These are phyloP conservation scores for Dendrophyllia cribrosa DNA, from an alignment of 64 coral and sea anemone species.

Conservation along the genomic window DNA sequence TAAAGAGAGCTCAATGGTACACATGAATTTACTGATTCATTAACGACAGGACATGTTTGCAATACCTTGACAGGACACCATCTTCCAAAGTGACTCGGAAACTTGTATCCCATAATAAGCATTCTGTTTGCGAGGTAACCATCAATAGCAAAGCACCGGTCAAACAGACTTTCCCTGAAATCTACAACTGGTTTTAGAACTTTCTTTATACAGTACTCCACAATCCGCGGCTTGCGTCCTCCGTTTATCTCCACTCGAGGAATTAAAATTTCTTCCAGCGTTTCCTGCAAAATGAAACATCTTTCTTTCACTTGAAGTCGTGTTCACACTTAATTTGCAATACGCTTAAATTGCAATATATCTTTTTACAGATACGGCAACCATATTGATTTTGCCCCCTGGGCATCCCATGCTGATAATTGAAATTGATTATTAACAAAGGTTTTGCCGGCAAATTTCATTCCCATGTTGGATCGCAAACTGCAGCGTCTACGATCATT, in stretches of 20 bases:
- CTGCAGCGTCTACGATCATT: no score
- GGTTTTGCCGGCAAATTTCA: no score
- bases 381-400: no score
- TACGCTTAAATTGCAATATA: neutral
- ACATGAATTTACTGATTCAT: neutral
- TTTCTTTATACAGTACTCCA: conserved; percentile 88
- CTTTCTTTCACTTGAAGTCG: neutral
- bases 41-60: neutral
- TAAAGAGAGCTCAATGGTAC: no score
- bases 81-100: conserved; percentile 90
- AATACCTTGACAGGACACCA: conserved; percentile 98
- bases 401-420: no score
- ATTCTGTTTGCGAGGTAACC: conserved; percentile 81
- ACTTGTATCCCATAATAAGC: conserved; percentile 91
- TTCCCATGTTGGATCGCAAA: no score
- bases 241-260: conserved; percentile 91
- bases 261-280: conserved; percentile 88
- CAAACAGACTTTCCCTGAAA: conserved; percentile 94
- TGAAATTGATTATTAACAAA: no score
- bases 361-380: no score
- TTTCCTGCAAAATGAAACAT: conserved; percentile 69
- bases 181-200: conserved; percentile 89
- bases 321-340: neutral
- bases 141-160: conserved; percentile 89
- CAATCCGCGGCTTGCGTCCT: conserved; percentile 92